Percentiles rank a stretch among this genome's conserved stretches.
These are phyloP conservation scores for Protobothrops mucrosquamatus DNA, from an alignment of 2,113 vertebrate species.

Conservation along the genomic window DNA sequence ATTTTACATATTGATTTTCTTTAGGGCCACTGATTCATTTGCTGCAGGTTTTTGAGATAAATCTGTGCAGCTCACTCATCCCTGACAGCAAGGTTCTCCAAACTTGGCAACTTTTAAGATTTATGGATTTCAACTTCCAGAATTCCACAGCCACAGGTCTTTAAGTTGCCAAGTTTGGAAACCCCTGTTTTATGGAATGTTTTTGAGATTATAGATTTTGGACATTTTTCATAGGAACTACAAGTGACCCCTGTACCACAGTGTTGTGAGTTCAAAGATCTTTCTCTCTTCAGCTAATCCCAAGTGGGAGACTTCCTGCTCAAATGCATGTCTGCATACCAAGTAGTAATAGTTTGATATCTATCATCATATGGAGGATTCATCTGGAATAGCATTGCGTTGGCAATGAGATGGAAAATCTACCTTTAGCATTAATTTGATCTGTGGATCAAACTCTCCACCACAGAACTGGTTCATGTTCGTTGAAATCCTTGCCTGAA, in stretches of 20 bases:
- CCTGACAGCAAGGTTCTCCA: background rate
- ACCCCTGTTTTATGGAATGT: background rate
- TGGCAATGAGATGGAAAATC: background rate
- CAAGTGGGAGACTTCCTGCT: background rate
- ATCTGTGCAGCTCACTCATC: background rate
- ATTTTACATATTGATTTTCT: background rate
- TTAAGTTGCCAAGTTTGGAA: background rate
- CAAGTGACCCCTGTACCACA: background rate
- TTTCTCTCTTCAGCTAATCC: conserved; percentile 35
- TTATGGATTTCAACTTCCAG: background rate
- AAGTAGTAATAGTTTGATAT: background rate
- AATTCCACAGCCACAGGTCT: background rate
- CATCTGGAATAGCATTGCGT: background rate
- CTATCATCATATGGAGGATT: too few relatives aligned
- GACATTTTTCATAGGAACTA: background rate
- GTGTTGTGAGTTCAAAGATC: conserved; percentile 16
- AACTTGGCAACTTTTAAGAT: background rate
- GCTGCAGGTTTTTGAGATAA: background rate
- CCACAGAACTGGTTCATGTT: background rate
- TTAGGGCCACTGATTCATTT: background rate
- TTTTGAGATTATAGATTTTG: background rate
- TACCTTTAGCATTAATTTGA: background rate
- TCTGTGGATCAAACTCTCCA: background rate
- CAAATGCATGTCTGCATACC: too few relatives aligned
- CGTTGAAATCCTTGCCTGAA: background rate